These are phyloP conservation scores for Antitype chi DNA, from an alignment of 2,888 invertebrate species.

Conservation along the genomic window DNA sequence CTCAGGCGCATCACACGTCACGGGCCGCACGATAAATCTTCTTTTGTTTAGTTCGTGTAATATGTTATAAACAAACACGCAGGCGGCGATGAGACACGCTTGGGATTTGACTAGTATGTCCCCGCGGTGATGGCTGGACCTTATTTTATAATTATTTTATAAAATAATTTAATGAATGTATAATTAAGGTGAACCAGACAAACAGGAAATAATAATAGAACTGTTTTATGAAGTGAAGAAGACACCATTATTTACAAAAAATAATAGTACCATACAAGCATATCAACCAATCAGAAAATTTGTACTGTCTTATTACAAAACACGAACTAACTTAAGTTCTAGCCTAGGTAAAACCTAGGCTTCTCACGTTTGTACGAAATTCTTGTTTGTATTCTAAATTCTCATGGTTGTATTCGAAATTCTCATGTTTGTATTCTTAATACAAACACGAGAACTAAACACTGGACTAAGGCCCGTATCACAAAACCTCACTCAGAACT, in stretches of 20 bases:
- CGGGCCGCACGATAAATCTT: conserved; percentile 83
- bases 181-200: neutral
- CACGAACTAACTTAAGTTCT: too few species aligned
- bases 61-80: conserved; percentile 70
- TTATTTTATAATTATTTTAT: neutral
- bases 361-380: too few species aligned
- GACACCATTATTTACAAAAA: neutral
- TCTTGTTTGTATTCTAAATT: too few species aligned
- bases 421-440: too few species aligned
- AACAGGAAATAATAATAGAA: neutral
- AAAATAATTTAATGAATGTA: neutral
- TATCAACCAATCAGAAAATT: neutral
- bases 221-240: neutral
- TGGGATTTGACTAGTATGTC: conserved; percentile 38
- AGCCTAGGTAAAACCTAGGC: too few species aligned
- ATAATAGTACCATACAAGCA: neutral
- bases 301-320: neutral
- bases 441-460: too few species aligned
- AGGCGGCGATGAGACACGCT: conserved; percentile 55
- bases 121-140: conserved; percentile 21
- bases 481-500: too few species aligned
- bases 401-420: too few species aligned
- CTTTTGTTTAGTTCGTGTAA: conserved; percentile 82
- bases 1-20: conserved; percentile 76
- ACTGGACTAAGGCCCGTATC: too few species aligned